Evolutionary conservation across 37 sponge, comb jelly and placozoan species (phyloP).

Genomic region (Haliclona indistincta): DNA sequence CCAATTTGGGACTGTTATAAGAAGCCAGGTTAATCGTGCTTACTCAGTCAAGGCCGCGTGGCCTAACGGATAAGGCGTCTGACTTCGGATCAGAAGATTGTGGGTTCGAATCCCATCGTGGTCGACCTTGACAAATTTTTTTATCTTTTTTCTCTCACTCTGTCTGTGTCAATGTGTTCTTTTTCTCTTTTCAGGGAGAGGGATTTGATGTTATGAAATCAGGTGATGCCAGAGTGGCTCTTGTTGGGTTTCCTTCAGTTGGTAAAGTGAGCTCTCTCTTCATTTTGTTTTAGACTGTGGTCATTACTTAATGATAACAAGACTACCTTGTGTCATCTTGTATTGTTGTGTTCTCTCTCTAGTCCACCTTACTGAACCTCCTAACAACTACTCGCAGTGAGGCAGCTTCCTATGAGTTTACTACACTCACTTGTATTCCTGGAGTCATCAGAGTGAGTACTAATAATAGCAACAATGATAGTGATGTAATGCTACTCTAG

Average conservation of each 20-base stretch:
- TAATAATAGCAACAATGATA: background rate
- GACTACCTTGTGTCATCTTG: background rate
- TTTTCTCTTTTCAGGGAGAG: too few relatives aligned
- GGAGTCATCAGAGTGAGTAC: slow-evolving; percentile 85
- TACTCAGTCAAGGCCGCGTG: slow-evolving; percentile 79
- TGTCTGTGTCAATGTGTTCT: too few relatives aligned
- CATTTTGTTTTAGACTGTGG: background rate
- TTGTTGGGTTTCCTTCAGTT: slow-evolving; percentile 99
- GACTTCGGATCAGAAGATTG: slow-evolving; percentile 99
- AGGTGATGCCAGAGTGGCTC: slow-evolving; percentile 97
- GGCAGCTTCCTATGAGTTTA: slow-evolving; percentile 95
- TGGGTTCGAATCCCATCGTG: slow-evolving; percentile 99
- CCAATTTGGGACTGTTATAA: too few relatives aligned
- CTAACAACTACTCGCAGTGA: slow-evolving; percentile 98
- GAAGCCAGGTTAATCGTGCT: too few relatives aligned
- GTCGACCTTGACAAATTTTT: slow-evolving; percentile 78
- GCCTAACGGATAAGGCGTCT: slow-evolving; percentile 99
- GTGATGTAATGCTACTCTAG: background rate
- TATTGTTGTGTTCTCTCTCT: background rate
- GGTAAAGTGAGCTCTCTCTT: slow-evolving; percentile 77
- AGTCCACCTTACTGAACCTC: slow-evolving; percentile 95
- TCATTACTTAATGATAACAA: background rate
- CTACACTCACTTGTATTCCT: slow-evolving; percentile 98
- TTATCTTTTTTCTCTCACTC: slow-evolving; percentile 7
- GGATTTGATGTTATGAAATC: slow-evolving; percentile 99